Conservation (phyloP, 1,140 invertebrate genomes). For the Caenorhabditis inopinata region DNA sequence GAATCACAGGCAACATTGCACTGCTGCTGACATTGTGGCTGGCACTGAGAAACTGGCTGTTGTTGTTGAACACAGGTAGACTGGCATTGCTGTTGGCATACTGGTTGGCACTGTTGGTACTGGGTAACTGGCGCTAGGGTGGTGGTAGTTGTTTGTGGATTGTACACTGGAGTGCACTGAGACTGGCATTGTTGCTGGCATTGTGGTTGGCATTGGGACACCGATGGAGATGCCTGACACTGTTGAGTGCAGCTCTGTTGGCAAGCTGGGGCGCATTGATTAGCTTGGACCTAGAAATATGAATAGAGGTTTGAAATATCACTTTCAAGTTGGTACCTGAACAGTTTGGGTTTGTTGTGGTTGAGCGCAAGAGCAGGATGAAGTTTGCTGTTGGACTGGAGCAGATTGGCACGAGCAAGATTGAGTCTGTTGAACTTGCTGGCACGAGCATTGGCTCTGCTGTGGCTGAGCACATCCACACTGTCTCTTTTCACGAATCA, state of each 20-base stretch:
- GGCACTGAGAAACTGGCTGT: constrained; percentile 37
- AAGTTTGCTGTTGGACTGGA: constrained; percentile 27
- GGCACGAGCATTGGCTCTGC: constrained; percentile 39
- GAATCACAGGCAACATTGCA: constrained; percentile 29
- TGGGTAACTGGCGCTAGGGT: constrained; percentile 16
- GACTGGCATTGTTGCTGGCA: constrained; percentile 46
- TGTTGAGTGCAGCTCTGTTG: constrained; percentile 41
- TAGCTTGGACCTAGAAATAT: constrained; percentile 31
- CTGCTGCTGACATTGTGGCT: constrained; percentile 40
- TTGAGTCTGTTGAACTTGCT: constrained; percentile 24
- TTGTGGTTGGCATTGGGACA: constrained; percentile 36
- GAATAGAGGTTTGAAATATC: neutral
- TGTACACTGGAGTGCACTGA: constrained; percentile 33
- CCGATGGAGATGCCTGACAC: constrained; percentile 17
- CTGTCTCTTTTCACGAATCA: constrained; percentile 48
- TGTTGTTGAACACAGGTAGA: constrained; percentile 33
- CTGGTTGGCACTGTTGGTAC: constrained; percentile 35
- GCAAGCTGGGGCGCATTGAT: constrained; percentile 44
- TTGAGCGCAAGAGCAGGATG: constrained; percentile 41
- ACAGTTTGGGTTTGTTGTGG: constrained; percentile 37
- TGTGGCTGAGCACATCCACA: constrained; percentile 44
- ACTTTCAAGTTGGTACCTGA: constrained; percentile 2
- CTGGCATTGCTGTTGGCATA: constrained; percentile 44
- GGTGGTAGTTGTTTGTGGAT: constrained; percentile 10
- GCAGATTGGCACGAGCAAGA: constrained; percentile 34